These are phyloP conservation scores for Meteorus cinctellus DNA, from an alignment of 2,888 invertebrate species.

Conservation along the genomic window DNA sequence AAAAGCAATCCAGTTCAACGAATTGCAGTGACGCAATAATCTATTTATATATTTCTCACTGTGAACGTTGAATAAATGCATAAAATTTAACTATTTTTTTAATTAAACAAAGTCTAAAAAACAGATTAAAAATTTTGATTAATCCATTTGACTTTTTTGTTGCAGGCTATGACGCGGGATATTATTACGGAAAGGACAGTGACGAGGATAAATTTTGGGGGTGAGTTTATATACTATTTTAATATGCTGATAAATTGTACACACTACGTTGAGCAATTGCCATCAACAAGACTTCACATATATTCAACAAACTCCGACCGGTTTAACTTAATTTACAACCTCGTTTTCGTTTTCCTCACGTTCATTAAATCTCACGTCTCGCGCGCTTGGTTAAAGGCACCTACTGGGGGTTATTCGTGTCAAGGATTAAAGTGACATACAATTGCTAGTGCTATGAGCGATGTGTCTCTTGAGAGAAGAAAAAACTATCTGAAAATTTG, in stretches of 20 bases:
- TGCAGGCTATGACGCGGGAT: not conserved
- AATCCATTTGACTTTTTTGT: not conserved
- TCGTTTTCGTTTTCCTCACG: constrained; percentile 52
- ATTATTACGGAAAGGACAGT: not conserved
- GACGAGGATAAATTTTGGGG: not conserved
- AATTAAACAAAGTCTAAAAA: too few species aligned
- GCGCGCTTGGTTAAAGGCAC: constrained; percentile 47
- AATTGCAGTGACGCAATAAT: too few species aligned
- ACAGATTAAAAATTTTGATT: not conserved
- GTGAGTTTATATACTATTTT: constrained; percentile 42
- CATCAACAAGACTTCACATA: constrained; percentile 18
- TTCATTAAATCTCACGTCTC: constrained; percentile 52
- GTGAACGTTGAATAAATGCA: too few species aligned
- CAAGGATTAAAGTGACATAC: constrained; percentile 55
- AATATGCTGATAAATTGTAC: constrained; percentile 35
- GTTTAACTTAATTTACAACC: constrained; percentile 53
- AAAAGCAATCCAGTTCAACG: too few species aligned
- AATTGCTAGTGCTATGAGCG: constrained; percentile 45
- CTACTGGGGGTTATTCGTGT: constrained; percentile 49
- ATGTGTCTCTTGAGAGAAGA: constrained; percentile 35
- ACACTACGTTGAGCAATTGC: constrained; percentile 14
- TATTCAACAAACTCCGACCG: constrained; percentile 43
- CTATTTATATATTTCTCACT: too few species aligned
- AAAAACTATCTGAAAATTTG: not conserved
- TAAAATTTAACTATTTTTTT: too few species aligned